These are phyloP conservation scores for Thalassophryne amazonica DNA, from an alignment of 2,797 vertebrate species.

Conservation along the genomic window DNA sequence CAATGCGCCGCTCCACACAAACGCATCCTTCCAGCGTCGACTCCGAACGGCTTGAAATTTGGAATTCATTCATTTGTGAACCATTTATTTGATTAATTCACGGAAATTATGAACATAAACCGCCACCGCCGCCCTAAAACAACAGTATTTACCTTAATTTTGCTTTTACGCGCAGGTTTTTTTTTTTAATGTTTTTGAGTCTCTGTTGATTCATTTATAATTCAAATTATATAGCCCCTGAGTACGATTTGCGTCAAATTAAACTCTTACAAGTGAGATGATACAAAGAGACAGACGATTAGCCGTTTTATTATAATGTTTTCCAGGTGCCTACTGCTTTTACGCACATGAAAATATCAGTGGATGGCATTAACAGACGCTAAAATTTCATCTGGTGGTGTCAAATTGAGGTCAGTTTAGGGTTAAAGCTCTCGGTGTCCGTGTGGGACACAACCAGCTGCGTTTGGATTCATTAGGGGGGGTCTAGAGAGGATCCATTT, in stretches of 20 bases:
- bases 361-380: constrained; percentile 94
- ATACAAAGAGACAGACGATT: constrained; percentile 31
- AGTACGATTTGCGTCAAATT: constrained; percentile 52
- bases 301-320: constrained; percentile 24
- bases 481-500: constrained; percentile 88
- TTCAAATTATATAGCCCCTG: constrained; percentile 55
- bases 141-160: constrained; percentile 32
- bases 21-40: constrained; percentile 38
- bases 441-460: constrained; percentile 96
- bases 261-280: constrained; percentile 39
- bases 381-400: constrained; percentile 97
- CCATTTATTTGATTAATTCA: constrained; percentile 54
- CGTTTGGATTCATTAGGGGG: constrained; percentile 92
- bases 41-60: constrained; percentile 32
- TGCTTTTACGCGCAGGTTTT: constrained; percentile 30
- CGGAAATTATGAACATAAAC: constrained; percentile 22
- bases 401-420: constrained; percentile 98
- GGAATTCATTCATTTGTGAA: constrained; percentile 29
- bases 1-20: constrained; percentile 55
- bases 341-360: constrained; percentile 60
- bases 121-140: constrained; percentile 19
- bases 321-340: constrained; percentile 34
- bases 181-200: constrained; percentile 54
- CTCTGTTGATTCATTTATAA: constrained; percentile 49
- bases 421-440: constrained; percentile 98